Evolutionary conservation across 2,113 vertebrate genomes (phyloP).

Genomic region (Psittacus erithacus): DNA sequence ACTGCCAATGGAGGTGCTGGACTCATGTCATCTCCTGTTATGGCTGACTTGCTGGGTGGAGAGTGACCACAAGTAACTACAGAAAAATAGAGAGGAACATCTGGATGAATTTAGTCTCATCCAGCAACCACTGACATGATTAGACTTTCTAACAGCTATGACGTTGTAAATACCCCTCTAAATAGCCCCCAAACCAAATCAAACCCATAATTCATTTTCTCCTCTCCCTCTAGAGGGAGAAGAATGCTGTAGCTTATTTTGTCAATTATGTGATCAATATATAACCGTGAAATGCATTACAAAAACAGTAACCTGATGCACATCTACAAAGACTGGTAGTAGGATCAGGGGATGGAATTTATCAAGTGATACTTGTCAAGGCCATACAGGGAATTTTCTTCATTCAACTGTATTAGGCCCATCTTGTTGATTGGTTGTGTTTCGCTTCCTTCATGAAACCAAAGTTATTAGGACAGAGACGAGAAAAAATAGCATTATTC

Average conservation of each 20-base stretch:
- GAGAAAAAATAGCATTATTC: neutral
- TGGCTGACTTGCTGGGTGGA: neutral
- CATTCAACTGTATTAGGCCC: neutral
- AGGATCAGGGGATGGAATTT: neutral
- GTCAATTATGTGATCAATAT: neutral
- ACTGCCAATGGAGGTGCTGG: neutral
- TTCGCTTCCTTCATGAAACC: neutral
- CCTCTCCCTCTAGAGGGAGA: neutral
- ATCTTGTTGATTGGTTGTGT: neutral
- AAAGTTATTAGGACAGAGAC: neutral
- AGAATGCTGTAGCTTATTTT: neutral
- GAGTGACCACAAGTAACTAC: neutral
- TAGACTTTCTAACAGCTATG: neutral
- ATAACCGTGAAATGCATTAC: neutral
- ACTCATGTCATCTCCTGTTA: neutral
- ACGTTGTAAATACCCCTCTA: neutral
- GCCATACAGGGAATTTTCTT: neutral
- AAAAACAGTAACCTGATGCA: neutral
- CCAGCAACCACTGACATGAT: neutral
- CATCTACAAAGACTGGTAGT: neutral
- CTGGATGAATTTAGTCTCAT: neutral
- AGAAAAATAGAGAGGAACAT: neutral
- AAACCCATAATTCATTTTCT: neutral
- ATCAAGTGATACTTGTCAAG: neutral
- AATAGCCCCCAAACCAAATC: neutral